Evolutionary conservation across 37 sponge, comb jelly and placozoan species (phyloP), one percentile per base, ranked within the genome.

Genomic region (Crambe crambe): DNA sequence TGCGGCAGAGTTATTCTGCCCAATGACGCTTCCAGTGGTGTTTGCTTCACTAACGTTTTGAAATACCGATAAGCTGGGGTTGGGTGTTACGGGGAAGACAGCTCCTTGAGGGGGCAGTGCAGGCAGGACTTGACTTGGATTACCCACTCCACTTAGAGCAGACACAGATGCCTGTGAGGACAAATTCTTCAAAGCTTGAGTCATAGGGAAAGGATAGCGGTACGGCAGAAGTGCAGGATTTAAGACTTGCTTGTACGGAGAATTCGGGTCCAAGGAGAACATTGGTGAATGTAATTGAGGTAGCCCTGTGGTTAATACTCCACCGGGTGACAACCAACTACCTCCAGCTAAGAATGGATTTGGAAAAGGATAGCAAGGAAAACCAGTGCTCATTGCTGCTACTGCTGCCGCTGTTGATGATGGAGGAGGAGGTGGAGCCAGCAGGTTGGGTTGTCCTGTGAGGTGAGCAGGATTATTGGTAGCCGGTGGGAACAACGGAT

Each of bases 191-290:
- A 77, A 1, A 42, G 22, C 26, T 58, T 59, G 76, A 23, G 76
- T 37, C 25, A 31, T 3, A 0, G 74, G 74, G 56, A 77, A 64
- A 2, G 77, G 65, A 39, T 77, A 77, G 63, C 44, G 77, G 38
- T 77, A 77, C 2, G 57, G 26, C 20, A 73, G 47, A 30, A 56
- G 57, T 1, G 56, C 35, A 27, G 71, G 25, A 35, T 42, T 70
- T 9, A 73, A n/a, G 5, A 58, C 9, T 21, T 32, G 75, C 59
- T 75, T 75, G 60, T 36, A 75, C 1, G 74, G 57, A 18, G 51
- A 51, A 30, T 47, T 73, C 9, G 75, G 75, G 29, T 75, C 75
- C 0, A 75, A 20, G 1, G 37, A 34, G 31, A 36, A 58, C 39
- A 75, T 58, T 8, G 58, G 37, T 3, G 75, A 59, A 29, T 37